Conservation (phyloP, 2,113 vertebrate species). For the Pelobates fuscus region DNA sequence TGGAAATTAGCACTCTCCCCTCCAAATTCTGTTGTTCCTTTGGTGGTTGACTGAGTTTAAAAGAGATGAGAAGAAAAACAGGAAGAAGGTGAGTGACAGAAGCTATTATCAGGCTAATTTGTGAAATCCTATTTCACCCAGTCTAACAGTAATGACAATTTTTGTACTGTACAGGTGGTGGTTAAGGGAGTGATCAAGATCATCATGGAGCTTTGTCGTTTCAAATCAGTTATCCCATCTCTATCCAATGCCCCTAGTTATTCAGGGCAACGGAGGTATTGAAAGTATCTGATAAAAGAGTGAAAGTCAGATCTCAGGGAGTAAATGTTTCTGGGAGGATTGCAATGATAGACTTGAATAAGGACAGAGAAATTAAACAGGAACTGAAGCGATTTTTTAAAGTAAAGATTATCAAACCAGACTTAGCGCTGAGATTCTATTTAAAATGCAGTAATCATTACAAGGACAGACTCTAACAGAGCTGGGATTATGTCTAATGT, state of each 20-base stretch:
- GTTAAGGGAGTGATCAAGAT: conserved; percentile 11
- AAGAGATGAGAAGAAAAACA: too few species aligned
- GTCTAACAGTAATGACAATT: not conserved
- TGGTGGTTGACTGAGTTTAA: too few species aligned
- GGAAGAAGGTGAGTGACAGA: too few species aligned
- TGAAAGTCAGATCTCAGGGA: conserved; percentile 1
- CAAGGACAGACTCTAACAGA: too few species aligned
- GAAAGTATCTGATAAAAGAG: not conserved
- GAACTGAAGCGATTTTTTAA: not conserved
- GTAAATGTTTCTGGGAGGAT: not conserved
- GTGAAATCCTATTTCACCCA: not conserved
- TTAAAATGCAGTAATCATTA: too few species aligned
- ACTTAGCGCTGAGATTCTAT: too few species aligned
- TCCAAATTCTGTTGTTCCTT: too few species aligned
- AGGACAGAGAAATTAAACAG: not conserved
- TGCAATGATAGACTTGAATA: not conserved
- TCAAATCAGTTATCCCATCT: conserved; percentile 18
- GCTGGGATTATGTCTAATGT: too few species aligned
- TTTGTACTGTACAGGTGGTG: not conserved
- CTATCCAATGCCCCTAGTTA: conserved; percentile 24
- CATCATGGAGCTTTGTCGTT: conserved; percentile 21
- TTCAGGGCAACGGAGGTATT: not conserved
- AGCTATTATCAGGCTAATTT: too few species aligned
- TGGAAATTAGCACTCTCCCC: too few species aligned
- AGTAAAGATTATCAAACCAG: too few species aligned